phyloP scores from a whole-genome alignment of 1,140 invertebrate species.

The Meteorus sp. region DNA sequence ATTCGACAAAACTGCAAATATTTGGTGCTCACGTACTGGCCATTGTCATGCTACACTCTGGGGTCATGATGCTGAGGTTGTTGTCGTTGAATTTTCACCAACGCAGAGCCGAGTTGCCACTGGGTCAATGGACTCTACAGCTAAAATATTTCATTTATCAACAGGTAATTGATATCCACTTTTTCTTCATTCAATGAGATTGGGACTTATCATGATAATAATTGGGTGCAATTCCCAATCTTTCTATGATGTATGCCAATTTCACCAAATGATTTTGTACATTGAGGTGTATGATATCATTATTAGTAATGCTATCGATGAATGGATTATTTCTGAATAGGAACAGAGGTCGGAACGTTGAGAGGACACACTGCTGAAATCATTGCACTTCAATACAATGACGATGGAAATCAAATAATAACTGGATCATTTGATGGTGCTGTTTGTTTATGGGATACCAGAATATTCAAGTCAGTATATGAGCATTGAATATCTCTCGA shows the following conservation, averaged over 20 bases:
- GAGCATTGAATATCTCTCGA: no score
- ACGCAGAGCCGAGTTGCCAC: conserved; percentile 66
- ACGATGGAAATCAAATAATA: conserved; percentile 69
- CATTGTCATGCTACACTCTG: conserved; percentile 70
- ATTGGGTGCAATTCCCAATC: no score
- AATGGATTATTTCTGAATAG: conserved; percentile 41
- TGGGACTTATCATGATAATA: no score
- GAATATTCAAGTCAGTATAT: conserved; percentile 67
- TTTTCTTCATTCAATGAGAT: no score
- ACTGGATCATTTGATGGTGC: conserved; percentile 81
- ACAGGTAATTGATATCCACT: conserved; percentile 26
- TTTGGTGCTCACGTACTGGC: conserved; percentile 71
- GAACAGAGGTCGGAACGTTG: conserved; percentile 65
- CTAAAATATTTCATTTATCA: conserved; percentile 68
- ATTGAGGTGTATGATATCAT: no score
- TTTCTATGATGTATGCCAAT: no score
- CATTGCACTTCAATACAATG: conserved; percentile 72
- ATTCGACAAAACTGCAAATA: conserved; percentile 76
- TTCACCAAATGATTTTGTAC: no score
- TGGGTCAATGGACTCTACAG: conserved; percentile 75
- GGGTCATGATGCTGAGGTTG: conserved; percentile 76
- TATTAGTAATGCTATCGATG: no score
- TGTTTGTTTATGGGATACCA: conserved; percentile 74
- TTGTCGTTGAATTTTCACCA: conserved; percentile 69
- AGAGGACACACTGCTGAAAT: conserved; percentile 74